phyloP scores from a whole-genome alignment of 37 sponge, comb jelly and placozoan genomes.

The Bolinopsis microptera region DNA sequence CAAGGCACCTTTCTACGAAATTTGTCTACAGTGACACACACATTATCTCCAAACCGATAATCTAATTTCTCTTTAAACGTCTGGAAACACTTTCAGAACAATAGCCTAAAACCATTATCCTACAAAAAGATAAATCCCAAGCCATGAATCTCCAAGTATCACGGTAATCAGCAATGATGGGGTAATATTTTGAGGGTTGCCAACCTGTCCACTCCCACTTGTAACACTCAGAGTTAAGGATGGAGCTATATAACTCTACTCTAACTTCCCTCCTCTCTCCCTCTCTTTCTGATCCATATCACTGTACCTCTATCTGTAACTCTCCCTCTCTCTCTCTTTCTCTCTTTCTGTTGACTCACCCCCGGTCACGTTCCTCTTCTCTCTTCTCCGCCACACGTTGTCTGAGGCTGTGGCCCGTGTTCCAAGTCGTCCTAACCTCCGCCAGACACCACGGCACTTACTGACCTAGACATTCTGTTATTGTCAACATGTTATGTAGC shows the following conservation, averaged over 20 bases:
- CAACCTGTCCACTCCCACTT: too few species aligned
- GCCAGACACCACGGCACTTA: slow-evolving; percentile 48
- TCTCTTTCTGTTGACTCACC: background rate
- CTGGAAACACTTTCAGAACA: background rate
- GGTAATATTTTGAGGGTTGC: too few species aligned
- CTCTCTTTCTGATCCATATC: background rate
- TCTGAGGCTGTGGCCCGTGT: background rate
- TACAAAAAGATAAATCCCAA: background rate
- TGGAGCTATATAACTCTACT: background rate
- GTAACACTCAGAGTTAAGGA: background rate
- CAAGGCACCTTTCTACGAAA: too few species aligned
- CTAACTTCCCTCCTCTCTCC: background rate
- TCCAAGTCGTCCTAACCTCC: background rate
- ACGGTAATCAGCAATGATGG: too few species aligned
- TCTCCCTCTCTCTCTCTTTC: background rate
- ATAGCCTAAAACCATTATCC: background rate
- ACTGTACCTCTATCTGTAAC: background rate
- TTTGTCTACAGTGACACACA: too few species aligned
- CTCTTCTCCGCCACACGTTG: background rate
- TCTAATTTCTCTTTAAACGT: background rate
- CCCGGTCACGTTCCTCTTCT: slow-evolving; percentile 32
- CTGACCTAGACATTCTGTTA: slow-evolving; percentile 4
- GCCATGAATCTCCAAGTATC: too few species aligned
- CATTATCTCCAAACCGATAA: too few species aligned
- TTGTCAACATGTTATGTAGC: slow-evolving; percentile 29